Evolutionary conservation across 2,797 vertebrate genomes (phyloP), one percentile per base, ranked within the genome.

Genomic region (Myotis vivesi): DNA sequence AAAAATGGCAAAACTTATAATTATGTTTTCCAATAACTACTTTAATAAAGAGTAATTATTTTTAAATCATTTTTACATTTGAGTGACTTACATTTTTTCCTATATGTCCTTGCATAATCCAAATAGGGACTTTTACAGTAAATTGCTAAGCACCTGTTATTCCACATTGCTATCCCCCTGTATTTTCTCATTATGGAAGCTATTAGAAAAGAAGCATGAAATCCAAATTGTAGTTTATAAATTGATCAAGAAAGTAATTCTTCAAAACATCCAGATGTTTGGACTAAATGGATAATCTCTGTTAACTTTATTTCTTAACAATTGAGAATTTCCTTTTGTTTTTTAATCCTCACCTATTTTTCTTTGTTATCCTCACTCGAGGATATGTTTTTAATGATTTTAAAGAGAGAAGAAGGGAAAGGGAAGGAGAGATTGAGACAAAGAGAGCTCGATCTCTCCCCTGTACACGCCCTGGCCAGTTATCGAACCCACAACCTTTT

Each of bases 151-250:
- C 64, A 55, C 55, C 30, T 80, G 38, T 2, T 85, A 66, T 44
- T 90, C 17, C 53, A 97, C 94, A 36, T 49, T 91, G 22, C n/a
- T 95, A 20, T 93, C n/a, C 46, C 80, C 53, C 15, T 72, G 22
- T 93, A 82, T 22, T 1, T 15, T 95, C 95, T 96, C 92, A 64
- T 92, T 96, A 77, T 73, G 20, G 10, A 95, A 1, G 16, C 13
- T 83, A 83, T 95, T 97, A 96, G 59, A 57, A 97, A 96, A 96
- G 2, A 41, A 95, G 30, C 62, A 44, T 96, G 84, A 91, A 96
- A 92, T 49, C 49, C 30, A 87, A 96, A 92, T 62, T 0, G 0
- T 68, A 86, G 94, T 89, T 94, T 89, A 75, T 95, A 72, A 80
- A 91, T 96, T 90, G 71, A 93, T 30, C 97, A 68, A 22, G 20